A percentile compares a stretch with the other conserved stretches of the same genome.
Evolutionary conservation across 2,888 invertebrate genomes (phyloP).

Genomic region (Boloria euphrosyne): DNA sequence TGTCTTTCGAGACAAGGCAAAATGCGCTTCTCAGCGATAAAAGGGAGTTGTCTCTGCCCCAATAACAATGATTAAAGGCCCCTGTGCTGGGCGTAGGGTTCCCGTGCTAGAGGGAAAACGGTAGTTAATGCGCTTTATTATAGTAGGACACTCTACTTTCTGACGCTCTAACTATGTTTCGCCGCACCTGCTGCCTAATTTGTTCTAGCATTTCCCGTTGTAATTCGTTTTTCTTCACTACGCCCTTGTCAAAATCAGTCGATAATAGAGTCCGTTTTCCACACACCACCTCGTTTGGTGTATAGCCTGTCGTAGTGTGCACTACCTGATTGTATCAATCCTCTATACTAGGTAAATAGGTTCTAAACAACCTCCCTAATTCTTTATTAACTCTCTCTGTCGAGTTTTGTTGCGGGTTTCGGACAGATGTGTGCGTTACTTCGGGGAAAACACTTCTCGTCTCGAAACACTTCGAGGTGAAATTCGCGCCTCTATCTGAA

Average conservation of each 20-base stretch:
- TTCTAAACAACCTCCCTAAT: conserved; percentile 35
- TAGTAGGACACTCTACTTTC: conserved; percentile 8
- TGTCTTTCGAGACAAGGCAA: no score
- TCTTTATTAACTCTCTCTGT: conserved; percentile 42
- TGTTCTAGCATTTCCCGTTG: not conserved
- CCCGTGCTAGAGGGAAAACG: no score
- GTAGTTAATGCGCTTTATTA: conserved; percentile 24
- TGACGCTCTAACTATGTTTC: conserved; percentile 25
- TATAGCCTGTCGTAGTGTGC: conserved; percentile 38
- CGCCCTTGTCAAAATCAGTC: conserved; percentile 18
- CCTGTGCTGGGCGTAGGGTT: no score
- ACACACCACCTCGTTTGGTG: conserved; percentile 35
- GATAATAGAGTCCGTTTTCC: conserved; percentile 13
- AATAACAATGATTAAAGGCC: no score
- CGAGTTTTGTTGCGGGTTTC: conserved; percentile 41
- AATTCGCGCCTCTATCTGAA: conserved; percentile 39
- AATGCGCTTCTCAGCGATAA: no score
- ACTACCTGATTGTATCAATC: conserved; percentile 39
- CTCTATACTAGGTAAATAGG: conserved; percentile 40
- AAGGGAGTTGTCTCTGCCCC: no score
- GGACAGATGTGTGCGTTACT: conserved; percentile 36
- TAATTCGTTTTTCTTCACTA: not conserved
- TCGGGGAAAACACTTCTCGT: conserved; percentile 23
- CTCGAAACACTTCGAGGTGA: conserved; percentile 27
- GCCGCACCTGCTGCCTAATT: conserved; percentile 17